A percentile compares a stretch with the other conserved stretches of the same genome.
Conservation (phyloP, 1,140 invertebrate species). For the Acromyrmex heyeri region DNA sequence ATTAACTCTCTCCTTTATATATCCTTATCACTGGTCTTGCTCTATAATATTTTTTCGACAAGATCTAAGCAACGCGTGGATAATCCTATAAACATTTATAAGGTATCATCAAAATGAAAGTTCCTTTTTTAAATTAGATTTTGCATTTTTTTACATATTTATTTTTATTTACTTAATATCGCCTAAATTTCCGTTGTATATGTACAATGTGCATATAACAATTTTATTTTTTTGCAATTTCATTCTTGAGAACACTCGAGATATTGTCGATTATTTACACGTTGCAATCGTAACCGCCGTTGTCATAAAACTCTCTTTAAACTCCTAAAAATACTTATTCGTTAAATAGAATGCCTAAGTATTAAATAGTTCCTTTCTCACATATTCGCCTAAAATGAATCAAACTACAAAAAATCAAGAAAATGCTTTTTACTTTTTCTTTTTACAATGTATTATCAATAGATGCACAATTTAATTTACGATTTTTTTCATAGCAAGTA, state of each 20-base stretch:
- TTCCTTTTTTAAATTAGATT: conserved; percentile 10
- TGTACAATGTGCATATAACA: not conserved
- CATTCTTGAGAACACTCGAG: not conserved
- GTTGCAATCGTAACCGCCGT: conserved; percentile 17
- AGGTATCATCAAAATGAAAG: not conserved
- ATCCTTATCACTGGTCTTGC: not conserved
- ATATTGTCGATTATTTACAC: conserved; percentile 54
- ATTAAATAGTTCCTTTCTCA: conserved; percentile 46
- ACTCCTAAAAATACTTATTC: conserved; percentile 32
- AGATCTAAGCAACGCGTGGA: not conserved
- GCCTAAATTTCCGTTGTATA: not conserved
- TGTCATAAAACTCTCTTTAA: conserved; percentile 22
- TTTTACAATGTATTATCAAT: not conserved
- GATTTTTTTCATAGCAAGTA: not conserved
- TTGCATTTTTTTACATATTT: not conserved
- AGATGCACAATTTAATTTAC: not conserved
- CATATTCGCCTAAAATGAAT: conserved; percentile 39
- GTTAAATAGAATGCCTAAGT: conserved; percentile 16
- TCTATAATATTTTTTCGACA: not conserved
- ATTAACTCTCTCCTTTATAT: conserved; percentile 10
- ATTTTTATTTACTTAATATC: not conserved
- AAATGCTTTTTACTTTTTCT: not conserved
- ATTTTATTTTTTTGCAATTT: conserved; percentile 19
- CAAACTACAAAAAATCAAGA: not conserved
- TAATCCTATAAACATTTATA: not conserved